Percentiles rank a stretch among this genome's conserved stretches.
Evolutionary conservation across 2,797 vertebrate genomes (phyloP).

Genomic region (Thalassophryne amazonica): DNA sequence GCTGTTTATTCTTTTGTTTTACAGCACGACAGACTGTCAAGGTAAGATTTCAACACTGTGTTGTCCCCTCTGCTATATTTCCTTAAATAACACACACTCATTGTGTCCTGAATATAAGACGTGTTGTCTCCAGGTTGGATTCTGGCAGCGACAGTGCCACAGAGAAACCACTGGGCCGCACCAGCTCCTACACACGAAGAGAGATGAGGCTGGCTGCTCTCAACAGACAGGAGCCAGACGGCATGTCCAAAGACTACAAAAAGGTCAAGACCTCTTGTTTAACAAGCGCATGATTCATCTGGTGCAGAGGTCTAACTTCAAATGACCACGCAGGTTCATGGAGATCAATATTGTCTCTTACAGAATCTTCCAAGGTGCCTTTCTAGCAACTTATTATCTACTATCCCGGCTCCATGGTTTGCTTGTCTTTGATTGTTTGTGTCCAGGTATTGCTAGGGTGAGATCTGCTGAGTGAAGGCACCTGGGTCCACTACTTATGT

Average conservation of each 20-base stretch:
- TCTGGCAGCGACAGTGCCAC: constrained; percentile 76
- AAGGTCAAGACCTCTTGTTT: constrained; percentile 82
- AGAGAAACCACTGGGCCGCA: constrained; percentile 81
- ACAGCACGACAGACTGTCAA: constrained; percentile 90
- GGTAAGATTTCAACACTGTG: constrained; percentile 76
- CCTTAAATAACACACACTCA: not conserved
- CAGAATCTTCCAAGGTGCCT: too few species aligned
- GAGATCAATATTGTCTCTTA: too few species aligned
- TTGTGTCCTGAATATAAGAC: constrained; percentile 2
- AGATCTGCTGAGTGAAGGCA: too few species aligned
- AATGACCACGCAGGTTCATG: too few species aligned
- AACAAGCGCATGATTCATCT: too few species aligned
- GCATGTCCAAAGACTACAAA: constrained; percentile 85
- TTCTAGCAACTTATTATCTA: too few species aligned
- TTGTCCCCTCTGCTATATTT: not conserved
- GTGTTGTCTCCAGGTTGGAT: constrained; percentile 79
- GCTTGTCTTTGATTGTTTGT: too few species aligned
- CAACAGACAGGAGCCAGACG: constrained; percentile 81
- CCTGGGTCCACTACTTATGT: too few species aligned
- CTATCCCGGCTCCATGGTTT: too few species aligned
- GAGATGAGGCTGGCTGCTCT: constrained; percentile 87
- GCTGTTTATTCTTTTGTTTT: constrained; percentile 51
- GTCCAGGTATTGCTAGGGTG: too few species aligned
- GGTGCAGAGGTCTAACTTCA: too few species aligned
- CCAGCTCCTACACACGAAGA: constrained; percentile 83